Evolutionary conservation across 2,888 invertebrate species (phyloP).

Genomic region (Nycteola revayana): DNA sequence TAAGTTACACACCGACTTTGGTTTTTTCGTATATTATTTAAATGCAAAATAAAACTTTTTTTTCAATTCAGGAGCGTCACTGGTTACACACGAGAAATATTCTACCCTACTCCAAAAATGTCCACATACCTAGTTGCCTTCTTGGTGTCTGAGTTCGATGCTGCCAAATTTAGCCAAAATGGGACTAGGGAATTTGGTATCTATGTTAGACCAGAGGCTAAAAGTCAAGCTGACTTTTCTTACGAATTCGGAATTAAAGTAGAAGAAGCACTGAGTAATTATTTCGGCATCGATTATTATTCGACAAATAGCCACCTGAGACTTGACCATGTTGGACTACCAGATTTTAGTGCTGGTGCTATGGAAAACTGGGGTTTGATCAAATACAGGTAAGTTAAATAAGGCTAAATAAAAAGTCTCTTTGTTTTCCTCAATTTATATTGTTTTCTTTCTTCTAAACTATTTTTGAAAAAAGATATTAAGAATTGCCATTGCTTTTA

Average conservation of each 20-base stretch:
- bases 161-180: constrained; percentile 39
- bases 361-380: constrained; percentile 97
- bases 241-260: constrained; percentile 81
- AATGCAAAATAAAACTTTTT: no score
- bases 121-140: constrained; percentile 93
- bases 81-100: constrained; percentile 85
- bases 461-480: no score
- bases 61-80: constrained; percentile 47
- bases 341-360: constrained; percentile 92
- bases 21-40: no score
- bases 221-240: constrained; percentile 85
- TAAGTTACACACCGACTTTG: no score
- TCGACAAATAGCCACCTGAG: constrained; percentile 83
- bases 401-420: no score
- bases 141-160: constrained; percentile 87
- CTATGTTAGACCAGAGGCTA: constrained; percentile 86
- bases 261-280: constrained; percentile 76
- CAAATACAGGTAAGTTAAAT: constrained; percentile 85
- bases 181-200: constrained; percentile 78
- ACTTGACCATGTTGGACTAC: constrained; percentile 92
- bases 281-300: constrained; percentile 81
- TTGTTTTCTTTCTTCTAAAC: no score
- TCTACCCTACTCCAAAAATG: constrained; percentile 85
- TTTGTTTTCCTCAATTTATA: no score
- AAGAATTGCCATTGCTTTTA: no score